These are phyloP conservation scores for Syngnathus floridae DNA, from an alignment of 2,113 vertebrate species.

Conservation along the genomic window DNA sequence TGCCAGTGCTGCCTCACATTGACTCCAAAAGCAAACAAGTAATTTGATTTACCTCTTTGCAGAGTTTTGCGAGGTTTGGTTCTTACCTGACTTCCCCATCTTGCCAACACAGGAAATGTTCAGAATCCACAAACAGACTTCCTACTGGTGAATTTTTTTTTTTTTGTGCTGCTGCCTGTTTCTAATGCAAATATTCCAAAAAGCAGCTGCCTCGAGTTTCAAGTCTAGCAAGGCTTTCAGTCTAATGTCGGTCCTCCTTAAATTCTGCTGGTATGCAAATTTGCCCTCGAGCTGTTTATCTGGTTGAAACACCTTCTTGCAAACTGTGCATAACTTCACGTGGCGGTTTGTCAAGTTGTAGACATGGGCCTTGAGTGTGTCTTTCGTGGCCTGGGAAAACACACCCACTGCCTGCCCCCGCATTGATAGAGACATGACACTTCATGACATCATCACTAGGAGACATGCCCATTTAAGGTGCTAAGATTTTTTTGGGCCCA, in stretches of 20 bases:
- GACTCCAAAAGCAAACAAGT: neutral
- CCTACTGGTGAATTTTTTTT: constrained; percentile 12
- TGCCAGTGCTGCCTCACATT: constrained; percentile 7
- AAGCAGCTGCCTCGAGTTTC: constrained; percentile 29
- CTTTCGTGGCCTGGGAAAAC: constrained; percentile 16
- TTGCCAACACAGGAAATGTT: constrained; percentile 37
- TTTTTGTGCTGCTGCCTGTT: neutral
- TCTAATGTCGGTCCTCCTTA: neutral
- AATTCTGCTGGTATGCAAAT: constrained; percentile 10
- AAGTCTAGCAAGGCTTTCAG: neutral
- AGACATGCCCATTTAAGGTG: constrained; percentile 59
- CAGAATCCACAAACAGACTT: constrained; percentile 16
- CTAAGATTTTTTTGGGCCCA: neutral
- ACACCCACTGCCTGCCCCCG: constrained; percentile 30
- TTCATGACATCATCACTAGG: constrained; percentile 62
- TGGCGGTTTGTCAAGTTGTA: constrained; percentile 3
- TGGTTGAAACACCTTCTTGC: neutral
- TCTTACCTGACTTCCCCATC: constrained; percentile 76
- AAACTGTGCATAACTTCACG: neutral
- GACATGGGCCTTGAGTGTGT: constrained; percentile 3
- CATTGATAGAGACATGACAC: constrained; percentile 34
- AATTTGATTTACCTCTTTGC: constrained; percentile 1
- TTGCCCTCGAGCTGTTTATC: constrained; percentile 15
- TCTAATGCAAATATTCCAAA: constrained; percentile 10
- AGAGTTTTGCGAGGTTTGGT: constrained; percentile 7